Evolutionary conservation across 2,797 vertebrate species (phyloP), one percentile per base, ranked within the genome.

Genomic region (Eospalax fontanierii): DNA sequence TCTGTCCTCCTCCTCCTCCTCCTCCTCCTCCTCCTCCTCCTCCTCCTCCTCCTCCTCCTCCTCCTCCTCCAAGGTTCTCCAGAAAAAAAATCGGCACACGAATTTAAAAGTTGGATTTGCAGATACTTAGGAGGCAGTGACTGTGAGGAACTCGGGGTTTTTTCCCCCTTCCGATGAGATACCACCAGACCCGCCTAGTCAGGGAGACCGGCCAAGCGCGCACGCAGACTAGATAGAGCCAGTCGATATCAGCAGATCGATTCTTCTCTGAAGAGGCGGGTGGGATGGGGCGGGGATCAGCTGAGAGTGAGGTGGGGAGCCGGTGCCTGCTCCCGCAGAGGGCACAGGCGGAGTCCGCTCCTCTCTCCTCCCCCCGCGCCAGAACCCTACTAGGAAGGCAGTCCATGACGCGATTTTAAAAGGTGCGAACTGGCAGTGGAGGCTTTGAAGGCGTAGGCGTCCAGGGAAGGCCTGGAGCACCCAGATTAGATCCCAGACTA

Each of bases 391-490:
- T 21, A 9, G 70, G 38, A 61, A 73, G 2, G 24, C 94, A 80
- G 87, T 95, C 65, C 83, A 96, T 97, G 92, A 90, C 80, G 96
- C 95, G 91, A 97, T 97, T 98, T 96, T 95, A 97, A 97, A 92
- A 95, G 87, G 87, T 86, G 54, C 85, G 93, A 87, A 90, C 18
- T 85, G 50, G 21, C 38, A 11, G 6, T 2, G 2, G 26, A 35
- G 22, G 3, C 28, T 30, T 93, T 30, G 63, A 91, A 85, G 70
- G 81, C 95, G 19, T 43, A 70, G 91, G 1, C 76, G 80, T 92
- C 90, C 61, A 79, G 86, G 4, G 30, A 88, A 33, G 92, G 91
- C 75, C 35, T 28, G 46, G 91, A 50, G 30, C 33, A 33, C 30
- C 59, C 4, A 28, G 87, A 70, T 88, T 28, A 40, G 16, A 54